These are phyloP conservation scores for Cnemophilus loriae DNA, from an alignment of 2,113 vertebrate species.

Conservation along the genomic window DNA sequence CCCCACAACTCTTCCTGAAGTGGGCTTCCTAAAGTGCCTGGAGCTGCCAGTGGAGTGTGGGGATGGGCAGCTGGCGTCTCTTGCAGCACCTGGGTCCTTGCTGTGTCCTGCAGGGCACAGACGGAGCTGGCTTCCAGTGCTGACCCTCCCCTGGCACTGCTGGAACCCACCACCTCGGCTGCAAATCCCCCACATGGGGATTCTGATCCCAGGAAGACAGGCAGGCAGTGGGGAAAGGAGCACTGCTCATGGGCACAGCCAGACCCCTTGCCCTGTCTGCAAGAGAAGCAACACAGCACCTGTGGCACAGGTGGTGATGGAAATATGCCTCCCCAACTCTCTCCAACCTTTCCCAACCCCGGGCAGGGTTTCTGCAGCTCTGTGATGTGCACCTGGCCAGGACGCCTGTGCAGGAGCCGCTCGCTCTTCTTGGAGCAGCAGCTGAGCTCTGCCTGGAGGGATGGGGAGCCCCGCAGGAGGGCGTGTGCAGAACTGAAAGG, in stretches of 20 bases:
- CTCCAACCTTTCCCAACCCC: neutral
- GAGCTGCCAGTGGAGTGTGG: no score
- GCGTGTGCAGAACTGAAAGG: neutral
- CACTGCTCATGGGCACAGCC: fast-evolving
- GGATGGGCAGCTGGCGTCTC: neutral
- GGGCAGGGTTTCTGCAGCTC: neutral
- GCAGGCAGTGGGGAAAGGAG: neutral
- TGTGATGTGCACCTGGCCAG: neutral
- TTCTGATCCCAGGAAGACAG: neutral
- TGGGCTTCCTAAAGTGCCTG: neutral
- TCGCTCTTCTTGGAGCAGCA: neutral
- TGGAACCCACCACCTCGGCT: neutral
- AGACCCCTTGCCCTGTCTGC: neutral
- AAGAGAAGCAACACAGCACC: neutral
- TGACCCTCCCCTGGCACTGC: neutral
- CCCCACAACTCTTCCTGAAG: fast-evolving
- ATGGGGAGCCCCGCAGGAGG: fast-evolving
- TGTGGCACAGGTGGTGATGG: neutral
- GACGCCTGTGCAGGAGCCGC: neutral
- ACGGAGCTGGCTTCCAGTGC: neutral
- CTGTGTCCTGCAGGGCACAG: neutral
- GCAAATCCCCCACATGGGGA: neutral
- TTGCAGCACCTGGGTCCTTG: neutral
- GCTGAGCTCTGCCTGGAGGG: neutral
- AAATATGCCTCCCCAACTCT: neutral